Evolutionary conservation across 2,113 vertebrate species (phyloP).

Genomic region (Circaetus cinerascens): DNA sequence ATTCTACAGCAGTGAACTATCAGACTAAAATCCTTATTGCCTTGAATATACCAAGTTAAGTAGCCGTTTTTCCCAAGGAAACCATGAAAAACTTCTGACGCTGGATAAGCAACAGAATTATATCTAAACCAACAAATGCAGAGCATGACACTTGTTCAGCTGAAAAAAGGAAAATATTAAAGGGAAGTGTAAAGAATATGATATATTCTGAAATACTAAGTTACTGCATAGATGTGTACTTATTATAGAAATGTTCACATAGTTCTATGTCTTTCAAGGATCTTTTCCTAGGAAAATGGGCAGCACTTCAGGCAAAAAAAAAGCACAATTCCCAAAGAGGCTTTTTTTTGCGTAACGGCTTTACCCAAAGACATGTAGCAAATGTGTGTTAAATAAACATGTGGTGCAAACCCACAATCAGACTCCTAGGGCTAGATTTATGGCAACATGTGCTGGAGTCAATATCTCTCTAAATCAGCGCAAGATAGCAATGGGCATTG

Average conservation of each 20-base stretch:
- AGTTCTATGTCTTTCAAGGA: not conserved
- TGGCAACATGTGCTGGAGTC: not conserved
- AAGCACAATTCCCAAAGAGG: not conserved
- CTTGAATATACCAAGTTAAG: not conserved
- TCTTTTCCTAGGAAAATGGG: not conserved
- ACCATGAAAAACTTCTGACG: not conserved
- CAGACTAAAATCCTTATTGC: not conserved
- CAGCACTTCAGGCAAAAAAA: not conserved
- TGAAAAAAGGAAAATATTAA: not conserved
- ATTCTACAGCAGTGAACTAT: not conserved
- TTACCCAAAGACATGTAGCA: not conserved
- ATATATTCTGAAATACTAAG: not conserved
- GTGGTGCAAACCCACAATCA: not conserved
- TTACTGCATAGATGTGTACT: not conserved
- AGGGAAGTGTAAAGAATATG: not conserved
- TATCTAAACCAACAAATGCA: conserved; percentile 15
- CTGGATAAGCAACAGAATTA: not conserved
- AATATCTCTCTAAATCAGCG: not conserved
- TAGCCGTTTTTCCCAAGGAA: not conserved
- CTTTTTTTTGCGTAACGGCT: not conserved
- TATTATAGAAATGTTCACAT: not conserved
- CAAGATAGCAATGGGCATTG: not conserved
- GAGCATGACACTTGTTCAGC: conserved; percentile 6
- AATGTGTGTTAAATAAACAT: not conserved
- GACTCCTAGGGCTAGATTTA: not conserved